Percentiles rank a stretch among this genome's conserved stretches.
Evolutionary conservation across 2,888 invertebrate genomes (phyloP).

Genomic region (Lordiphosa fenestrarum): DNA sequence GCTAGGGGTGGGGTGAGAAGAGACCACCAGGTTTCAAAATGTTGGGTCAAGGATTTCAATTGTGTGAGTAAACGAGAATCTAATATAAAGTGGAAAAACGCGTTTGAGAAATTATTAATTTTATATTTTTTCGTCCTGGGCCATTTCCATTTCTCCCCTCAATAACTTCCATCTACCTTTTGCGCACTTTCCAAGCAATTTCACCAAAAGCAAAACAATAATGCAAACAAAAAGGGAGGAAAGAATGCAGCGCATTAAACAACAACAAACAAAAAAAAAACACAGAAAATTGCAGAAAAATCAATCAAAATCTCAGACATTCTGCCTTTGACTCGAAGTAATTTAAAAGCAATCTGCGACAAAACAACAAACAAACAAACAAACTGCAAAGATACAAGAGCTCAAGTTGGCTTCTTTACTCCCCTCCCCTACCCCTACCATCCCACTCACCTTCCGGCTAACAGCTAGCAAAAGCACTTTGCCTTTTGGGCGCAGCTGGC

Average conservation of each 20-base stretch:
- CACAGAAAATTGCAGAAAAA: conserved; percentile 46
- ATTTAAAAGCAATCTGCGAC: conserved; percentile 69
- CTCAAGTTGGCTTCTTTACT: conserved; percentile 24
- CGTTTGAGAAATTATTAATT: too few species aligned
- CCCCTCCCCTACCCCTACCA: background rate
- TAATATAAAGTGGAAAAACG: too few species aligned
- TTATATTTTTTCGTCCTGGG: too few species aligned
- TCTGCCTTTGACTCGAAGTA: conserved; percentile 59
- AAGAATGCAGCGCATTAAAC: background rate
- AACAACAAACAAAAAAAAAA: background rate
- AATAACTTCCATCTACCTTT: conserved; percentile 56
- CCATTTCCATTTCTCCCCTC: conserved; percentile 1
- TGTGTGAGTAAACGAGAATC: background rate
- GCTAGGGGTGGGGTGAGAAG: background rate
- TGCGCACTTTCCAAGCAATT: conserved; percentile 70
- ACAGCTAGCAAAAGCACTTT: conserved; percentile 30
- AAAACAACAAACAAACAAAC: conserved; percentile 51
- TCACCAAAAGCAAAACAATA: conserved; percentile 49
- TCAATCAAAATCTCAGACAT: conserved; percentile 57
- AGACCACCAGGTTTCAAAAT: conserved; percentile 22
- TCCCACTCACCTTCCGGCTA: background rate
- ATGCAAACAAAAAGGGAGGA: conserved; percentile 26
- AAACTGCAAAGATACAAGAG: conserved; percentile 42
- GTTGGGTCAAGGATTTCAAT: conserved; percentile 25
- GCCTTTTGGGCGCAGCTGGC: conserved; percentile 17